phyloP scores from a whole-genome alignment of 92 coral and sea anemone species.

The Virgularia gustaviana region DNA sequence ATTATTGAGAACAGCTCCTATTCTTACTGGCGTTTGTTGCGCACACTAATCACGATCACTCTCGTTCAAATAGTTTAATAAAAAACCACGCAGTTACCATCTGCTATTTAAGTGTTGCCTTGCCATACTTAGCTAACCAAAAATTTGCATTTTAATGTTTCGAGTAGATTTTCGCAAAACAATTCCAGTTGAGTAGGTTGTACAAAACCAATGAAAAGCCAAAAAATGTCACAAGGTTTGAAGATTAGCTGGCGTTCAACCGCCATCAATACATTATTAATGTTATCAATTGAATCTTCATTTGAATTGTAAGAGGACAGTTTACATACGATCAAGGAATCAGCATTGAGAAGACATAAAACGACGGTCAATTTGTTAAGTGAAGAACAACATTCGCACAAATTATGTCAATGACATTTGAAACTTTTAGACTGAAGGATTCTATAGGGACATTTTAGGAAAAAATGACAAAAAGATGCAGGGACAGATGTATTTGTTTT shows the following conservation, averaged over 20 bases:
- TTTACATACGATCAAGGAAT: not conserved
- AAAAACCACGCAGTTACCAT: conserved; percentile 4
- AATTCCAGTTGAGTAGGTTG: conserved; percentile 22
- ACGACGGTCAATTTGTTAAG: not conserved
- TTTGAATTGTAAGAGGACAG: conserved; percentile 18
- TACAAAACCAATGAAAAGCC: conserved; percentile 37
- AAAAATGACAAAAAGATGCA: not conserved
- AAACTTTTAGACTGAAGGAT: not conserved
- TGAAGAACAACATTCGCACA: not conserved
- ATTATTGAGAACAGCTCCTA: no score
- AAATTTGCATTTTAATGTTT: conserved; percentile 42
- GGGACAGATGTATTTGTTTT: conserved; percentile 23
- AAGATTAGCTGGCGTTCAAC: conserved; percentile 12
- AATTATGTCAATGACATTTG: not conserved
- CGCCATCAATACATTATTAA: conserved; percentile 26
- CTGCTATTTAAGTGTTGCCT: conserved; percentile 44
- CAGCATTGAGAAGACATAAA: no score
- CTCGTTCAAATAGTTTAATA: conserved; percentile 4
- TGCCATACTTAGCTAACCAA: conserved; percentile 39
- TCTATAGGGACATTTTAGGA: not conserved
- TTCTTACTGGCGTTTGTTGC: no score
- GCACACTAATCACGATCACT: conserved; percentile 13
- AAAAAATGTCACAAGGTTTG: conserved; percentile 22
- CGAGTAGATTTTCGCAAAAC: conserved; percentile 16
- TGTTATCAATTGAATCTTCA: conserved; percentile 31